These are phyloP conservation scores for Chaetorhynchus papuensis DNA, from an alignment of 2,113 vertebrate species.

Conservation along the genomic window DNA sequence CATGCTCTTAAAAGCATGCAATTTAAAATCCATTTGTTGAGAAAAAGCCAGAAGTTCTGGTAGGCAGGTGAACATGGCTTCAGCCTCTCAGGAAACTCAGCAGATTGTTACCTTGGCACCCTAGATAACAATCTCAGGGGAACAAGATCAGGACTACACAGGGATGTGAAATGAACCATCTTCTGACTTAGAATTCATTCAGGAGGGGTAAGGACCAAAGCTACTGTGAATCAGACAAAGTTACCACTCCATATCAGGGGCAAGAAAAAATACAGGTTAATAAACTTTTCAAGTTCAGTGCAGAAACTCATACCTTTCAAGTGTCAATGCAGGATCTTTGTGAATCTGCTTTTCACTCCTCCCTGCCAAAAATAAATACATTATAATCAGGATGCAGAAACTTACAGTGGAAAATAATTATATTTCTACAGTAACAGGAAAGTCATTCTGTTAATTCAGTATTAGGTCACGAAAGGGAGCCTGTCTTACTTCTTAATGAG, in stretches of 20 bases:
- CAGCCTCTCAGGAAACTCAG: background rate
- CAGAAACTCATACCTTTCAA: slow-evolving; percentile 4
- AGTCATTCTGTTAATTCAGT: background rate
- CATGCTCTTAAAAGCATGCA: background rate
- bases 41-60: background rate
- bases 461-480: background rate
- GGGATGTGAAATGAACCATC: background rate
- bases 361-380: slow-evolving; percentile 45
- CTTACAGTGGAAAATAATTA: background rate
- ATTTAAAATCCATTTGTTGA: background rate
- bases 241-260: background rate
- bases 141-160: background rate
- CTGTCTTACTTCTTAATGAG: background rate
- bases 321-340: background rate
- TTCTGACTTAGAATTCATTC: background rate
- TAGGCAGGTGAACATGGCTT: background rate
- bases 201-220: background rate
- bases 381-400: background rate
- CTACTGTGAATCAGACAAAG: background rate
- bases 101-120: background rate
- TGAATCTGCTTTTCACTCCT: slow-evolving; percentile 23
- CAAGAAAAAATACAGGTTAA: background rate
- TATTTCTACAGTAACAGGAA: background rate
- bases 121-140: background rate
- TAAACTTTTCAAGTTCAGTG: background rate